A percentile compares a stretch with the other conserved stretches of the same genome.
phyloP scores from a whole-genome alignment of 2,797 vertebrate genomes.

The Diplodus sargus region DNA sequence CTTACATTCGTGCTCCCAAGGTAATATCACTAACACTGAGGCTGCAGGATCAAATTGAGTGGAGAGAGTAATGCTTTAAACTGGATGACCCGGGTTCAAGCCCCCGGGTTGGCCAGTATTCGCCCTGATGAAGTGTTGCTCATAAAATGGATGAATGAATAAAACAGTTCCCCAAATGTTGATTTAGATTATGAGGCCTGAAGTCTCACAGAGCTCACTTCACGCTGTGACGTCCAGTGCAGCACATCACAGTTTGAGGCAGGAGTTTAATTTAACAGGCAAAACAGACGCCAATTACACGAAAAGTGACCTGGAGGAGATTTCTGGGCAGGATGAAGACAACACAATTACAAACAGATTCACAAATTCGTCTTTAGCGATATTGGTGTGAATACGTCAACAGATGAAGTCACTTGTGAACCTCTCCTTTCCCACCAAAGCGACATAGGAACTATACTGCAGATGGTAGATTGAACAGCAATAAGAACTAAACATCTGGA shows the following conservation, averaged over 20 bases:
- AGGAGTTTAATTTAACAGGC: slow-evolving; percentile 30
- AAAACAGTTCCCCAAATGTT: slow-evolving; percentile 57
- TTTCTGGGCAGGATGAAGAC: slow-evolving; percentile 11
- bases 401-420: slow-evolving; percentile 19
- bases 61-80: slow-evolving; percentile 24
- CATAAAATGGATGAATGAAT: slow-evolving; percentile 57
- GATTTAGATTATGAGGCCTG: slow-evolving; percentile 35
- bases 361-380: not conserved
- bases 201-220: slow-evolving; percentile 16
- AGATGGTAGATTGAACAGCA: slow-evolving; percentile 51
- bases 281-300: slow-evolving; percentile 38
- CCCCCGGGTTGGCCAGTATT: slow-evolving; percentile 27
- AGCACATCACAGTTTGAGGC: slow-evolving; percentile 6
- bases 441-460: slow-evolving; percentile 25
- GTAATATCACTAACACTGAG: slow-evolving; percentile 13
- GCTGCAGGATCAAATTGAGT: slow-evolving; percentile 37
- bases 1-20: slow-evolving; percentile 11
- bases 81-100: slow-evolving; percentile 30
- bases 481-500: slow-evolving; percentile 56
- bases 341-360: slow-evolving; percentile 19
- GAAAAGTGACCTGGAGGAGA: slow-evolving; percentile 4
- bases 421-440: slow-evolving; percentile 9
- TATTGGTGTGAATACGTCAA: slow-evolving; percentile 40
- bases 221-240: slow-evolving; percentile 14
- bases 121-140: slow-evolving; percentile 56